Conservation (phyloP, 2,797 vertebrate species). For the Aldrovandia affinis region DNA sequence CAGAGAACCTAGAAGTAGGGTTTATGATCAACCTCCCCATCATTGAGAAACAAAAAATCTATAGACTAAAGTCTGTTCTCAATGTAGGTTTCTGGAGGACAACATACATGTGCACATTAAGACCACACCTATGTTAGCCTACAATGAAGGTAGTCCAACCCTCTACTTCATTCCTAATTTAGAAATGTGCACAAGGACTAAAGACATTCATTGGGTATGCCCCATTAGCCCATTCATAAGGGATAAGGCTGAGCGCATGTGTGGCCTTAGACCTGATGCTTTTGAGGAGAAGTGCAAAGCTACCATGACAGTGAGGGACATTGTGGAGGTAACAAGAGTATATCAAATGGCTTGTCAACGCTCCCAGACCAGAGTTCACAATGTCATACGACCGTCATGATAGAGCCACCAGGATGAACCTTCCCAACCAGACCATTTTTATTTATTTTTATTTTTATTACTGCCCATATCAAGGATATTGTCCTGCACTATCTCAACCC, state of each 20-base stretch:
- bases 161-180: conserved; percentile 15
- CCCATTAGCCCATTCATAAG: conserved; percentile 7
- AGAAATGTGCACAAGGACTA: conserved; percentile 5
- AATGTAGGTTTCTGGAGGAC: conserved; percentile 4
- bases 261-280: background rate
- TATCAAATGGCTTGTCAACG: background rate
- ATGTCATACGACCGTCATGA: background rate
- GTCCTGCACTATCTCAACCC: too few species aligned
- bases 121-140: background rate
- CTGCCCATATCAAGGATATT: background rate
- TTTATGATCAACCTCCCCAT: background rate
- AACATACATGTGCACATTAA: background rate
- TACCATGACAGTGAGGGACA: too few species aligned
- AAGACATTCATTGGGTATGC: conserved; percentile 24
- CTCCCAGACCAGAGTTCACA: background rate
- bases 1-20: background rate
- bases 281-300: background rate
- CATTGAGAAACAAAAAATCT: background rate
- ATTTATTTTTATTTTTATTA: background rate
- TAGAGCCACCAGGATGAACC: background rate
- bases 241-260: background rate
- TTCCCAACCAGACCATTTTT: background rate
- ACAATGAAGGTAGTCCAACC: background rate
- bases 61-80: background rate
- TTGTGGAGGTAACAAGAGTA: background rate